Percentiles rank a stretch among this genome's conserved stretches.
Conservation (phyloP, 1,140 invertebrate genomes). For the Camponotus pennsylvanicus region DNA sequence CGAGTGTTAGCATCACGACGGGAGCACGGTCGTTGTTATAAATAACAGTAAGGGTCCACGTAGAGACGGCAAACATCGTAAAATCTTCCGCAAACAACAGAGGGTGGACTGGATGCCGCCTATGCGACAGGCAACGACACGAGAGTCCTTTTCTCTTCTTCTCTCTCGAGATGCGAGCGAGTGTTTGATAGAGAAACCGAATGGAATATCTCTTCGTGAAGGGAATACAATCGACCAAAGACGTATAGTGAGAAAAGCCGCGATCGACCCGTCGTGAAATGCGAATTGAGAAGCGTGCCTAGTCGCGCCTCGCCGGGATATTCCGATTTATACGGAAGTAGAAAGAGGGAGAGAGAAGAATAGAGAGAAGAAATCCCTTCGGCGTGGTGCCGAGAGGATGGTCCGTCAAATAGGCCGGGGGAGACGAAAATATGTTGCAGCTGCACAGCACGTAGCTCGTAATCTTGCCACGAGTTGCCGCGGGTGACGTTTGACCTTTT, state of each 20-base stretch:
- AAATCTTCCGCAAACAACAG: conserved; percentile 76
- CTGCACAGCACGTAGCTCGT: conserved; percentile 59
- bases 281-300: conserved; percentile 74
- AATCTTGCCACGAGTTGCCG: conserved; percentile 52
- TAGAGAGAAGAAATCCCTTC: conserved; percentile 26
- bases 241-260: conserved; percentile 58
- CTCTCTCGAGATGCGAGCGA: not conserved
- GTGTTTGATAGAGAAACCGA: conserved; percentile 39
- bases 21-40: conserved; percentile 69
- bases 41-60: conserved; percentile 78
- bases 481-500: conserved; percentile 51
- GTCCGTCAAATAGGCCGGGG: conserved; percentile 19
- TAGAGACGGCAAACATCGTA: conserved; percentile 78
- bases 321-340: conserved; percentile 63
- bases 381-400: conserved; percentile 14
- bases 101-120: conserved; percentile 23
- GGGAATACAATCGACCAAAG: conserved; percentile 60
- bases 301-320: conserved; percentile 66
- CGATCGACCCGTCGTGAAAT: conserved; percentile 58
- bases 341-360: too few relatives aligned
- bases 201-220: conserved; percentile 67
- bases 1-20: conserved; percentile 64
- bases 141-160: not conserved
- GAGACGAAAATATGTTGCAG: conserved; percentile 52
- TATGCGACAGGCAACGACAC: conserved; percentile 34